Evolutionary conservation across 2,888 invertebrate genomes (phyloP).

Genomic region (Nephrocerus scutellatus): DNA sequence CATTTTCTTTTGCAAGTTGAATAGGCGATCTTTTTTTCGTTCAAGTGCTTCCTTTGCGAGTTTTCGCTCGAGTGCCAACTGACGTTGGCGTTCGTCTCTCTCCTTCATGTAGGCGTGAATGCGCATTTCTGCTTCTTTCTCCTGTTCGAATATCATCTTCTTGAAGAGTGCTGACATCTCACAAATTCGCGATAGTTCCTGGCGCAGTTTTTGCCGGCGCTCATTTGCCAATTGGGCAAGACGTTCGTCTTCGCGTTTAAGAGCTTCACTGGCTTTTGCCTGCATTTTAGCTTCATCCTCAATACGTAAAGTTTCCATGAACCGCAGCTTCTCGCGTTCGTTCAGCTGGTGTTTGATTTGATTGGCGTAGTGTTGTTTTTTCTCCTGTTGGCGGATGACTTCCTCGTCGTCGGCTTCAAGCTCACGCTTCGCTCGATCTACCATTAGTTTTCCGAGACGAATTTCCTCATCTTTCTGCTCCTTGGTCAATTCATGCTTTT

Average conservation of each 20-base stretch:
- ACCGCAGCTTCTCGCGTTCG: conserved; percentile 40
- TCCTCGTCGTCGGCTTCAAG: conserved; percentile 39
- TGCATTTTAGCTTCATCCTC: conserved; percentile 42
- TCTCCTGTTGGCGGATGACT: conserved; percentile 29
- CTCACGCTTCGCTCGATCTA: conserved; percentile 35
- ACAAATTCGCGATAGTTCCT: conserved; percentile 38
- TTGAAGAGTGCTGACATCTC: conserved; percentile 43
- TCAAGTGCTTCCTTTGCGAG: conserved; percentile 41
- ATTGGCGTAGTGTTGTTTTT: conserved; percentile 37
- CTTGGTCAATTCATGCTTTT: conserved; percentile 48
- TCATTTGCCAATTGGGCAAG: conserved; percentile 32
- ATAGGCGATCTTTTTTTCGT: conserved; percentile 40
- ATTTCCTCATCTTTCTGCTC: conserved; percentile 40
- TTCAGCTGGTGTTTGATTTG: conserved; percentile 42
- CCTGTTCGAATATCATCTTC: conserved; percentile 42
- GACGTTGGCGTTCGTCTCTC: conserved; percentile 39
- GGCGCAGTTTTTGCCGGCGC: conserved; percentile 38
- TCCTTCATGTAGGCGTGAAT: conserved; percentile 43
- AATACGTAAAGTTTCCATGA: conserved; percentile 42
- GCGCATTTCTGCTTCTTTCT: conserved; percentile 42
- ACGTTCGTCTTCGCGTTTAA: conserved; percentile 39
- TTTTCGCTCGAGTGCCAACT: conserved; percentile 36
- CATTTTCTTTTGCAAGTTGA: conserved; percentile 37
- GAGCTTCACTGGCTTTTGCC: conserved; percentile 32
- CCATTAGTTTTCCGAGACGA: conserved; percentile 40